Percentiles rank a stretch among this genome's conserved stretches.
phyloP scores from a whole-genome alignment of 23 tunicate species.

The Trididemnum clinides region DNA sequence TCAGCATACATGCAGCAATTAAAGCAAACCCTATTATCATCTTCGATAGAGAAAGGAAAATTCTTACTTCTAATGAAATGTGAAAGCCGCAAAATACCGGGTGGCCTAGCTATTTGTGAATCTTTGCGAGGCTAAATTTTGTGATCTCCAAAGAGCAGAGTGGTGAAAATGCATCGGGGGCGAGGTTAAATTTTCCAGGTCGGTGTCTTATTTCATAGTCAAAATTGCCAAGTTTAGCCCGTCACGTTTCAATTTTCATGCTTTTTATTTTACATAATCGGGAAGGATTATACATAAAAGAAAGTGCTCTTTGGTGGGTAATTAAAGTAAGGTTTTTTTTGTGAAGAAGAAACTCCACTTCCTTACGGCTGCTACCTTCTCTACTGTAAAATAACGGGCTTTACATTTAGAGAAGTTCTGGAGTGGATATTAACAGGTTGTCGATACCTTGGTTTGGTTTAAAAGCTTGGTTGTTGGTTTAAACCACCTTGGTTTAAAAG shows the following conservation, averaged over 20 bases:
- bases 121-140: background rate
- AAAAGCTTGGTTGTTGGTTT: too few relatives aligned
- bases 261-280: too few relatives aligned
- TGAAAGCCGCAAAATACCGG: background rate
- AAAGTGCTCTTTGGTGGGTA: background rate
- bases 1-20: too few relatives aligned
- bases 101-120: background rate
- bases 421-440: background rate
- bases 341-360: background rate
- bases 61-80: background rate
- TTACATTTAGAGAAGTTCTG: background rate
- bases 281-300: background rate
- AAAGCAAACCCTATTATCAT: background rate
- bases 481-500: too few relatives aligned
- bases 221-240: background rate
- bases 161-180: background rate
- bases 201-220: background rate
- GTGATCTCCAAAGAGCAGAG: background rate
- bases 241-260: background rate
- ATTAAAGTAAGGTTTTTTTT: background rate
- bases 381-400: background rate
- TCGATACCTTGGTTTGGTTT: too few relatives aligned
- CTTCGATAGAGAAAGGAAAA: background rate
- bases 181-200: background rate
- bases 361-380: background rate